Base-by-base conservation (phyloP, 2,888 invertebrate species). In the Ormia ochracea region DNA sequence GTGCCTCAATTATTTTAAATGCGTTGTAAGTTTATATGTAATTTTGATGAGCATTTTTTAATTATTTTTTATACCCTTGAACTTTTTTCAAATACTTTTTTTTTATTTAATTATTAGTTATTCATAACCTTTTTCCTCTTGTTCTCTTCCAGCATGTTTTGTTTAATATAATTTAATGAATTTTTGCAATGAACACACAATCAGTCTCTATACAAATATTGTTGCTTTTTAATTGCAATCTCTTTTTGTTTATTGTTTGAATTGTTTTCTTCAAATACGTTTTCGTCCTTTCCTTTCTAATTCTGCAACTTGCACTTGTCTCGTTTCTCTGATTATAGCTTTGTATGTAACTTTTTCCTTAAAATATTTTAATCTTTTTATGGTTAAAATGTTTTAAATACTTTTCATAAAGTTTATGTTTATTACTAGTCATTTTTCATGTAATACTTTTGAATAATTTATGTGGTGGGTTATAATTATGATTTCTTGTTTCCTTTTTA, bases 121-220 rank as follows among this genome's bases (percentile, higher is more conserved):
- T 31, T 31, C 31, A 14, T 43, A 26, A 45, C 59, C 23, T 43
- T 72, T 50, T 33, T 9, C n/a, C n/a, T n/a, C n/a, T n/a, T n/a
- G n/a, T n/a, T n/a, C n/a, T n/a, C n/a, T n/a, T 63, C 41, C 12
- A 31, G 23, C 38, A 26, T 56, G 54, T 59, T 66, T 66, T 56
- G 41, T 66, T 63, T 38, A 48, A 43, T 58, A 4, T 58, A 59
- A 36, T 61, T 74, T 61, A 19, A 72, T 69, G 6, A 63, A 68
- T 72, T 59, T 75, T 79, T 73, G 72, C 81, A 78, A 81, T 84
- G 83, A 84, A 83, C 83, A 84, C 82, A 83, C 83, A 78, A 82
- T 84, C 83, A 84, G 83, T 84, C 83, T 84, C 83, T 82, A 82
- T 83, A 82, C 81, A 84, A 81, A 83, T 82, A 69, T 63, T 33